Percentiles rank a stretch among this genome's conserved stretches.
These are phyloP conservation scores for Heliconius charithonia DNA, from an alignment of 2,888 invertebrate species.

Conservation along the genomic window DNA sequence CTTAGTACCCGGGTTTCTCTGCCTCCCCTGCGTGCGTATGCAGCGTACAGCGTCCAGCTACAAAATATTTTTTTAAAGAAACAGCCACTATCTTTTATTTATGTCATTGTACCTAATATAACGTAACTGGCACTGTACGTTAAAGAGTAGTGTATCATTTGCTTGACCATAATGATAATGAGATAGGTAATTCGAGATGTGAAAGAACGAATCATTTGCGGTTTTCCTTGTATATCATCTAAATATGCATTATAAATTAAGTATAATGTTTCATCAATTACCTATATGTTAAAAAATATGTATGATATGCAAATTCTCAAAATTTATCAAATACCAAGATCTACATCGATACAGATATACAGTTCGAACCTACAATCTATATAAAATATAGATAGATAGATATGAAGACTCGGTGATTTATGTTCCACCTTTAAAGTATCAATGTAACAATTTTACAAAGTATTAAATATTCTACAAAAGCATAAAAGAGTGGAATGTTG, in stretches of 20 bases:
- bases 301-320: not conserved
- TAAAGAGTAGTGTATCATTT: not conserved
- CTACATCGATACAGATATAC: too few relatives aligned
- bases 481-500: not conserved
- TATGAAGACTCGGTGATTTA: conserved; percentile 7
- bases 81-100: too few relatives aligned
- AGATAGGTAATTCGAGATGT: conserved; percentile 42
- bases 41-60: too few relatives aligned
- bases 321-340: not conserved
- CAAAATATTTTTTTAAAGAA: too few relatives aligned
- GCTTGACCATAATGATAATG: conserved; percentile 45
- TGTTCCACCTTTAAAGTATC: not conserved
- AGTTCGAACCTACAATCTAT: too few relatives aligned
- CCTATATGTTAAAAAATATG: not conserved
- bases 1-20: too few relatives aligned
- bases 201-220: conserved; percentile 49
- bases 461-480: not conserved
- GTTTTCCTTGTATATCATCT: conserved; percentile 50
- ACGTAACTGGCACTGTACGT: not conserved
- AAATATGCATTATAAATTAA: too few relatives aligned
- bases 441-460: not conserved
- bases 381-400: too few relatives aligned
- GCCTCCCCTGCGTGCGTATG: too few relatives aligned
- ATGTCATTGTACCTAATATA: not conserved
- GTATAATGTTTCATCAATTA: not conserved